phyloP scores from a whole-genome alignment of 2,113 vertebrate genomes.

The Anarrhichthys ocellatus region DNA sequence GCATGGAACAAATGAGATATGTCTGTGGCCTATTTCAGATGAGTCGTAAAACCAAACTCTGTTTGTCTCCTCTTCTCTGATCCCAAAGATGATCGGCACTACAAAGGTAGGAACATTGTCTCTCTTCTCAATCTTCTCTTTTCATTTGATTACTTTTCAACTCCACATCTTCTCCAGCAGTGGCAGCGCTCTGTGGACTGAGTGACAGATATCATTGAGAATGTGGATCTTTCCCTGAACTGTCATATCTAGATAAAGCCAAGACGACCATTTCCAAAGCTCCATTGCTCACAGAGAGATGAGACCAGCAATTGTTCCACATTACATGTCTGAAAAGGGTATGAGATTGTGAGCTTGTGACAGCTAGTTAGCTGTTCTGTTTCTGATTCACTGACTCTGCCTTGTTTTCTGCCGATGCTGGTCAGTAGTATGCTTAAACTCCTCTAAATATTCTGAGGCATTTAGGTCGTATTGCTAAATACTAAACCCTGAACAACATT shows the following conservation, averaged over 20 bases:
- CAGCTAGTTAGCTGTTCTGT: not conserved
- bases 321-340: not conserved
- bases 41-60: not conserved
- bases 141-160: not conserved
- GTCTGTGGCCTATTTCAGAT: not conserved
- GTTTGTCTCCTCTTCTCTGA: not conserved
- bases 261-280: not conserved
- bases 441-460: too few relatives aligned
- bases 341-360: not conserved
- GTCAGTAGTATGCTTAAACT: too few relatives aligned
- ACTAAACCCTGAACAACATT: too few relatives aligned
- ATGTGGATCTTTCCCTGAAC: too few relatives aligned
- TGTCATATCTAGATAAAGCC: not conserved
- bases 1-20: not conserved
- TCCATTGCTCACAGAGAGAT: not conserved
- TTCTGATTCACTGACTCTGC: not conserved
- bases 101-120: constrained; percentile 73
- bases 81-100: constrained; percentile 73
- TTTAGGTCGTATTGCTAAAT: too few relatives aligned
- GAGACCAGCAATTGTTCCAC: not conserved
- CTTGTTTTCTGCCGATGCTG: too few relatives aligned
- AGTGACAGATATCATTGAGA: too few relatives aligned
- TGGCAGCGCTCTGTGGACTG: not conserved
- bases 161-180: not conserved
- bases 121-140: not conserved